Conservation (phyloP, 2,888 invertebrate species). For the Acanthosepion lycidas region DNA sequence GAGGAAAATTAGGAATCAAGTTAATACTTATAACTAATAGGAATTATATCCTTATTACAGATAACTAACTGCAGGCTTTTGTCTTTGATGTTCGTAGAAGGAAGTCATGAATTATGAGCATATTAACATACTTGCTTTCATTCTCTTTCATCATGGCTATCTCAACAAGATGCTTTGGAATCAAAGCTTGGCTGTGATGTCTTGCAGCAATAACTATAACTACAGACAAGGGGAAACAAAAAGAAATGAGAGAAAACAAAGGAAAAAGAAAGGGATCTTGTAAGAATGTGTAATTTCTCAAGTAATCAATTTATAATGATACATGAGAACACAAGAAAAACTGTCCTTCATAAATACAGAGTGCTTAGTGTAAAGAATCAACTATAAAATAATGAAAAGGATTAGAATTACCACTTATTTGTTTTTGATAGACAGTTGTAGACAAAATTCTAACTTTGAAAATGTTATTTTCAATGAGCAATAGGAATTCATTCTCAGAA, state of each 20-base stretch:
- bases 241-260: not conserved
- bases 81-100: not conserved
- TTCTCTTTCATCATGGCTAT: not conserved
- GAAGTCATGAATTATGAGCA: constrained; percentile 1
- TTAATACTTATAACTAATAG: not conserved
- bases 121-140: not conserved
- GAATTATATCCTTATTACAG: not conserved
- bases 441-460: not conserved
- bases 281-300: not conserved
- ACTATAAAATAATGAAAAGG: not conserved
- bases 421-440: not conserved
- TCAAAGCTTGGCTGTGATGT: not conserved
- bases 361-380: no score
- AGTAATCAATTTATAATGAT: not conserved
- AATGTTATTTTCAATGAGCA: not conserved
- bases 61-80: not conserved
- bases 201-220: not conserved
- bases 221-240: not conserved
- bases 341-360: not conserved
- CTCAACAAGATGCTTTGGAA: not conserved
- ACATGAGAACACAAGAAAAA: not conserved
- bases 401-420: not conserved
- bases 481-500: not conserved
- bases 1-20: not conserved
- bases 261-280: not conserved